Conservation (phyloP, 2,888 invertebrate genomes). For the Idaea aversata region DNA sequence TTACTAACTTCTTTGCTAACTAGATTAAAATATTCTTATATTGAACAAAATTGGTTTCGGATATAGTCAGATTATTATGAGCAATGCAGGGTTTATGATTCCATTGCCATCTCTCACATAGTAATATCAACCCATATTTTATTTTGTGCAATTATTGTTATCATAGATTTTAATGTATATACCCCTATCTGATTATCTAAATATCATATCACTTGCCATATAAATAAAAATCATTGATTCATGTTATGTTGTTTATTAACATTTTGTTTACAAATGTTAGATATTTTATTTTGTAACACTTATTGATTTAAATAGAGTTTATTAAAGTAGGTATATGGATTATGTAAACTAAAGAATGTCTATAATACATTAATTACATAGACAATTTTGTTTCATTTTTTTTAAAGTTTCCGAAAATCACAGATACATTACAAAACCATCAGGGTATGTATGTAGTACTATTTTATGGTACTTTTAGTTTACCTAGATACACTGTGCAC, state of each 20-base stretch:
- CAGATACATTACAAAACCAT: background rate
- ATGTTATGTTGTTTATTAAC: conserved; percentile 53
- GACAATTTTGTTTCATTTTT: conserved; percentile 51
- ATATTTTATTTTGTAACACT: conserved; percentile 55
- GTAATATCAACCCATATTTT: conserved; percentile 36
- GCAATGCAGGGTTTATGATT: conserved; percentile 51
- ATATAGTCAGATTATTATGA: conserved; percentile 42
- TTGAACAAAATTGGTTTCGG: conserved; percentile 34
- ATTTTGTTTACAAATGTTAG: conserved; percentile 59
- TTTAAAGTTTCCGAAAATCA: background rate
- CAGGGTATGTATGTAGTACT: background rate
- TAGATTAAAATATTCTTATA: conserved; percentile 44
- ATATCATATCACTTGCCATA: conserved; percentile 83
- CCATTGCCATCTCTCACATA: conserved; percentile 50
- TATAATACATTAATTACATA: conserved; percentile 79
- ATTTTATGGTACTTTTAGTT: background rate
- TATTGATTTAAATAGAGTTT: conserved; percentile 65
- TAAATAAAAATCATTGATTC: conserved; percentile 67
- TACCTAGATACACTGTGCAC: background rate
- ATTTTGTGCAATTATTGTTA: conserved; percentile 43
- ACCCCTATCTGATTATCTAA: conserved; percentile 42
- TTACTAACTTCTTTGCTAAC: conserved; percentile 49
- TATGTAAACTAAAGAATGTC: conserved; percentile 78
- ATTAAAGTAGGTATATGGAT: conserved; percentile 65
- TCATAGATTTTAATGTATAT: conserved; percentile 52